Evolutionary conservation across 2,888 invertebrate species (phyloP).

Genomic region (Gryllus longicercus): DNA sequence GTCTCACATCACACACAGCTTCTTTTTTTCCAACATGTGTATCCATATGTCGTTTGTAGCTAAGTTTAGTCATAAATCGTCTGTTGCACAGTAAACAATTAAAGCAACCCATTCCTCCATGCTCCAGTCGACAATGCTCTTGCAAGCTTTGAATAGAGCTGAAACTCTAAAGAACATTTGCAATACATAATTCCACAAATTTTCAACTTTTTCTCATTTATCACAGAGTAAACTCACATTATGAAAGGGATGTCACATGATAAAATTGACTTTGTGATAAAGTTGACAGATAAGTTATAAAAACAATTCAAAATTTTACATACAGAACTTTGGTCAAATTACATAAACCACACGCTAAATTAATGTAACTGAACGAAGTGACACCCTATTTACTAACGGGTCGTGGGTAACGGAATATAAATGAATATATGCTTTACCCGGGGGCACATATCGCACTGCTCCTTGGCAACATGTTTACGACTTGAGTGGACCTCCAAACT

Average conservation of each 20-base stretch:
- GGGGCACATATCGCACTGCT: slow-evolving; percentile 33
- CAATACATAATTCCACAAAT: not conserved
- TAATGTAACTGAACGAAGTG: no score
- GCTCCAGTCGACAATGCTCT: slow-evolving; percentile 33
- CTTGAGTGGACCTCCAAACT: slow-evolving; percentile 29
- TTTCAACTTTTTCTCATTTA: no score
- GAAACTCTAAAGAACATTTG: slow-evolving; percentile 27
- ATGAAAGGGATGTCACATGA: no score
- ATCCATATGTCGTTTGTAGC: slow-evolving; percentile 34
- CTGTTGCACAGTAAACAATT: slow-evolving; percentile 30
- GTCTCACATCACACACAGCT: slow-evolving; percentile 36
- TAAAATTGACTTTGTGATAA: not conserved
- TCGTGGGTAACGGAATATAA: no score
- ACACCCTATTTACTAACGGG: no score
- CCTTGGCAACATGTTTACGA: slow-evolving; percentile 29
- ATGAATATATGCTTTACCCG: slow-evolving; percentile 24
- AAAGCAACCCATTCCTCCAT: slow-evolving; percentile 35
- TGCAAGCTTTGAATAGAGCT: slow-evolving; percentile 34
- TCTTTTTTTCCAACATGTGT: slow-evolving; percentile 35
- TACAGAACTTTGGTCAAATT: not conserved
- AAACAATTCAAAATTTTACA: not conserved
- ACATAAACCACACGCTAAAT: no score
- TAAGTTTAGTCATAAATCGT: slow-evolving; percentile 34
- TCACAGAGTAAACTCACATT: not conserved
- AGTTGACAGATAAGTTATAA: no score